A percentile compares a stretch with the other conserved stretches of the same genome.
phyloP scores from a whole-genome alignment of 2,888 invertebrate genomes.

The Bimastos eiseni region DNA sequence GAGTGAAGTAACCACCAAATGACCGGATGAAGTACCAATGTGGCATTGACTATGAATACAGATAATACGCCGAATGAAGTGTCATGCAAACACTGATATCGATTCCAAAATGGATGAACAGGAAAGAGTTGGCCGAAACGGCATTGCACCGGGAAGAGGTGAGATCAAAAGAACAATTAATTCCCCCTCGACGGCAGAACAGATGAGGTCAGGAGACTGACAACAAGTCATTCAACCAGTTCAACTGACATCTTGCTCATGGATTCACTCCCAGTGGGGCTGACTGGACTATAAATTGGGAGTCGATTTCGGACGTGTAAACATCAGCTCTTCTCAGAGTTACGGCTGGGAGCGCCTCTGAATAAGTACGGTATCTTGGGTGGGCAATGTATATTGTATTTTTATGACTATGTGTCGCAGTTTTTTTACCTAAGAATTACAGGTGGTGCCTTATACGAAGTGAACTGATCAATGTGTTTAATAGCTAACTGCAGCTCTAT shows the following conservation, averaged over 20 bases:
- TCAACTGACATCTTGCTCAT: background rate
- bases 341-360: too few species aligned
- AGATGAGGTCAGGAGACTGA: background rate
- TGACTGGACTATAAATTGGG: background rate
- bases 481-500: too few species aligned
- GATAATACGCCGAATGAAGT: background rate
- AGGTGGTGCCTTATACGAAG: too few species aligned
- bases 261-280: background rate
- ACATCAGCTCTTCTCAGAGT: too few species aligned
- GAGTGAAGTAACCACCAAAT: background rate
- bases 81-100: background rate
- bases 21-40: background rate
- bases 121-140: background rate
- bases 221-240: background rate
- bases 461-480: too few species aligned
- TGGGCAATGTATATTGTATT: too few species aligned
- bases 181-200: background rate
- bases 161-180: background rate
- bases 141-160: slow-evolving; percentile 2
- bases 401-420: too few species aligned
- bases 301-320: background rate
- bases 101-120: too few species aligned
- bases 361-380: too few species aligned
- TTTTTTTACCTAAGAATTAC: too few species aligned
- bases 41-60: background rate